Base-by-base conservation (phyloP, 2,797 vertebrate species). In the Poecilia gillii region DNA sequence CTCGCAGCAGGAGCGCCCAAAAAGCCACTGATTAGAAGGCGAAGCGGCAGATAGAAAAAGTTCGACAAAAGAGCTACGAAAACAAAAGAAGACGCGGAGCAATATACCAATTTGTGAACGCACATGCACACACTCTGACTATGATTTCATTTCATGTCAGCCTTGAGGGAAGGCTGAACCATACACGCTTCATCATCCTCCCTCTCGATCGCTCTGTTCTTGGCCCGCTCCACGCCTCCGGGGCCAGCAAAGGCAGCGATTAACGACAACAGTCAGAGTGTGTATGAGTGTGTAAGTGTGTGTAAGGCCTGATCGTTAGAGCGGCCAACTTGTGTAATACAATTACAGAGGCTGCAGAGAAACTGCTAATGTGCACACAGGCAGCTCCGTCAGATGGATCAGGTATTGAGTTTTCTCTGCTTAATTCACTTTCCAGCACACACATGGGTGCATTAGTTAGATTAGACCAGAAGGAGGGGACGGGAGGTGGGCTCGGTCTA, bases 381-480 rank as follows among this genome's bases (percentile, higher is more conserved):
- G 96, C 96, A 95, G 95, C 96, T 92, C 92, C 91, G 96, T 96
- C 97, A 96, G 96, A 97, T 94, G 96, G 96, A 96, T 95, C 96
- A 97, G 96, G 97, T 97, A 99, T 97, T 98, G 97, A 97, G 97
- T 97, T 97, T 96, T 97, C 95, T 94, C 92, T 93, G 94, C 95
- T 98, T 98, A 99, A 96, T 96, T 98, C 97, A 97, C 96, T 97
- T 99, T 99, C 97, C 92, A 93, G 93, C 95, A 95, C 96, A 96
- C 97, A 95, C 97, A 97, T 87, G 95, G 96, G 96, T 96, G 95
- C 97, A 98, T 99, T 98, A 98, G 96, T 96, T 95, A 96, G 95
- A 97, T 98, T 97, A 97, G 95, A 93, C 90, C 33, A 93, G 90
- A 78, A 77, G 85, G 87, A 84, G 85, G 87, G 83, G 90, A 84